These are phyloP conservation scores for Dorcus hopei DNA, from an alignment of 2,888 invertebrate genomes.

Conservation along the genomic window DNA sequence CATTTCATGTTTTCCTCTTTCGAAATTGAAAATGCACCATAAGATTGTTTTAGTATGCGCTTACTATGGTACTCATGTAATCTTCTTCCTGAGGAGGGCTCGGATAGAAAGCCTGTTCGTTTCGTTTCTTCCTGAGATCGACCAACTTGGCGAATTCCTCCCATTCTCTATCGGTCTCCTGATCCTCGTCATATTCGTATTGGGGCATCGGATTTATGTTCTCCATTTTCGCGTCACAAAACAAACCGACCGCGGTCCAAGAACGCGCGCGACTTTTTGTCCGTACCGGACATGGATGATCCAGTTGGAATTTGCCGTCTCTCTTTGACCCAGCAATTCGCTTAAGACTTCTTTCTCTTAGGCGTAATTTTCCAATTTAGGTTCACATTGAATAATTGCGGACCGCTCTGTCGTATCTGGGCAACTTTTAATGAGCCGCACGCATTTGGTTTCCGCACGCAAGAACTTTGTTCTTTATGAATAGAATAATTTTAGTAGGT, in stretches of 20 bases:
- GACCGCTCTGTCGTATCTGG: background rate
- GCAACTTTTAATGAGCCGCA: background rate
- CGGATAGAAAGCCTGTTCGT: conserved; percentile 55
- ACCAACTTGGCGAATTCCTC: conserved; percentile 57
- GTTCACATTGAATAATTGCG: too few relatives aligned
- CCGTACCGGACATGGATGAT: background rate
- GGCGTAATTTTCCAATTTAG: too few relatives aligned
- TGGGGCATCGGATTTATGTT: conserved; percentile 28
- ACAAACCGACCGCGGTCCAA: background rate
- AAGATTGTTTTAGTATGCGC: conserved; percentile 8
- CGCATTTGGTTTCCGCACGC: background rate
- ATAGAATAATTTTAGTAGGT: too few relatives aligned
- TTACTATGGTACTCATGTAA: conserved; percentile 44
- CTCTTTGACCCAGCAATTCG: too few relatives aligned
- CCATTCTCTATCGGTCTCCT: conserved; percentile 59
- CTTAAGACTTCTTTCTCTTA: too few relatives aligned
- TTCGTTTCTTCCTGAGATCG: conserved; percentile 51
- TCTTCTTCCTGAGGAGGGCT: conserved; percentile 55
- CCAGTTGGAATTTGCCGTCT: background rate
- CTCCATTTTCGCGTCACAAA: conserved; percentile 18
- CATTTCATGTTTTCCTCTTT: background rate
- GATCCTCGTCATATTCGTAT: conserved; percentile 49
- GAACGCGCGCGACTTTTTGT: background rate
- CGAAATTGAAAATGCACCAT: background rate
- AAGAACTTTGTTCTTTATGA: too few relatives aligned